phyloP scores from a whole-genome alignment of 2,888 invertebrate genomes.

The Idaea aversata region DNA sequence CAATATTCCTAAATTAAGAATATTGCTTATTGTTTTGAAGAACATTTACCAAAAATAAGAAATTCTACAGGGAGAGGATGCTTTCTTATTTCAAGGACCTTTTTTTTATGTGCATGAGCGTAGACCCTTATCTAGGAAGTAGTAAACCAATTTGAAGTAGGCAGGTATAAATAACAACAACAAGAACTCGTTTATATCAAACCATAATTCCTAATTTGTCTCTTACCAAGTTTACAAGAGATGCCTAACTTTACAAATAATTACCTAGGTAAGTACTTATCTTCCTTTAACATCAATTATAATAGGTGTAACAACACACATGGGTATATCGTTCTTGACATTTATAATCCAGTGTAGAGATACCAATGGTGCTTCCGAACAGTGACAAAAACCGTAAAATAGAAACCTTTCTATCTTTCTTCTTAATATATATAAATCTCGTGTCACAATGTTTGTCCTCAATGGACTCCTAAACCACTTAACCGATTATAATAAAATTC shows the following conservation, averaged over 20 bases:
- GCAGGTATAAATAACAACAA: not conserved
- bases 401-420: too few species aligned
- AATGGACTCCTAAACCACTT: too few species aligned
- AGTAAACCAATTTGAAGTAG: not conserved
- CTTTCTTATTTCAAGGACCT: too few species aligned
- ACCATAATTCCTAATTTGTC: not conserved
- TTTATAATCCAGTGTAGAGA: not conserved
- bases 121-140: not conserved
- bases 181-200: constrained; percentile 1
- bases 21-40: too few species aligned
- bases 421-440: too few species aligned
- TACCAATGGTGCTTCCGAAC: too few species aligned
- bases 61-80: too few species aligned
- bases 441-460: too few species aligned
- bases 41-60: too few species aligned
- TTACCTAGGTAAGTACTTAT: not conserved
- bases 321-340: not conserved
- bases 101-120: not conserved
- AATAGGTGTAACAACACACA: not conserved
- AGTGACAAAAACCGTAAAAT: too few species aligned
- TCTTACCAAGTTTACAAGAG: not conserved
- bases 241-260: not conserved
- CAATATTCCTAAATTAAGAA: too few species aligned
- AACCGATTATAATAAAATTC: too few species aligned
- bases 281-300: not conserved